Conservation (phyloP, 2,888 invertebrate genomes). For the Portevinia maculata region DNA sequence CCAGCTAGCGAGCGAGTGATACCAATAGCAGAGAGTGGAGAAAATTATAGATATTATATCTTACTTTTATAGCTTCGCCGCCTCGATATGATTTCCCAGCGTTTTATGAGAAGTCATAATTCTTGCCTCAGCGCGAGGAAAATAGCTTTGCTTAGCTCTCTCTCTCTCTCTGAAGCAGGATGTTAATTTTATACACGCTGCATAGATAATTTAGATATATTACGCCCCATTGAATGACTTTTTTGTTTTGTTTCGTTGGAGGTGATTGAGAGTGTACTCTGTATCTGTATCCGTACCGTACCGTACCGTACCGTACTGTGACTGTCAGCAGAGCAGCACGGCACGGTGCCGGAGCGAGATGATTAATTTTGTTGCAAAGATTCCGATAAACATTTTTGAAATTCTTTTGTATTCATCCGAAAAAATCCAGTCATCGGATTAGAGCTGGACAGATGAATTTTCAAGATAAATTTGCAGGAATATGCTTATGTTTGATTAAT, state of each 20-base stretch:
- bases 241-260: not conserved
- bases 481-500: constrained; percentile 72
- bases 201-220: constrained; percentile 71
- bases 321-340: too few species aligned
- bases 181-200: constrained; percentile 62
- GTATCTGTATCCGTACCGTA: too few species aligned
- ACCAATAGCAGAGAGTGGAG: constrained; percentile 39
- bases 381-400: constrained; percentile 38
- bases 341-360: not conserved
- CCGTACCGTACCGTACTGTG: too few species aligned
- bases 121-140: constrained; percentile 42
- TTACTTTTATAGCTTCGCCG: constrained; percentile 71
- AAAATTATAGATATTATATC: constrained; percentile 73
- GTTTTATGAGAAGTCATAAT: constrained; percentile 71
- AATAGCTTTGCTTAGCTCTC: constrained; percentile 42
- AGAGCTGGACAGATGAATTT: constrained; percentile 44
- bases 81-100: constrained; percentile 72
- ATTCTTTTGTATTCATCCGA: constrained; percentile 40
- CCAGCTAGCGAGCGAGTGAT: constrained; percentile 1
- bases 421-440: constrained; percentile 16
- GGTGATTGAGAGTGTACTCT: too few species aligned
- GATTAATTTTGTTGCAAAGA: constrained; percentile 21
- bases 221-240: constrained; percentile 25
- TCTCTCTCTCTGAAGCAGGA: constrained; percentile 20
- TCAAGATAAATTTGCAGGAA: constrained; percentile 33